Evolutionary conservation across 2,888 invertebrate genomes (phyloP).

Genomic region (Dasypolia templi): DNA sequence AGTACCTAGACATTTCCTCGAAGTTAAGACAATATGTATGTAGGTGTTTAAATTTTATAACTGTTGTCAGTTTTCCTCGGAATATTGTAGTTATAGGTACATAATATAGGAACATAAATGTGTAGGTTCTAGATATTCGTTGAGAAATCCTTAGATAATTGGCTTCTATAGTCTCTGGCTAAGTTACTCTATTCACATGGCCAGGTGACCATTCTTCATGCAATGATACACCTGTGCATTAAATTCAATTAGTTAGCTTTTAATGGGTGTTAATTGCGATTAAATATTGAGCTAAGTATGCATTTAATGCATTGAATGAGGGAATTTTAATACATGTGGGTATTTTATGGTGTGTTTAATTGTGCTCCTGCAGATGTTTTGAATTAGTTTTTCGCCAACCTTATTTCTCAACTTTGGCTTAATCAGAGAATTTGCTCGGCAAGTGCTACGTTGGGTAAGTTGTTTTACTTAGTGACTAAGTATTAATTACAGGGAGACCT

Average conservation of each 20-base stretch:
- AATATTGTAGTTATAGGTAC: background rate
- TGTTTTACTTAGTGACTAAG: background rate
- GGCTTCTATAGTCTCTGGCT: too few species aligned
- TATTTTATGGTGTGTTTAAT: background rate
- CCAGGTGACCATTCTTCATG: too few species aligned
- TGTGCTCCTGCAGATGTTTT: background rate
- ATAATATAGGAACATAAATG: background rate
- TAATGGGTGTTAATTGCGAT: background rate
- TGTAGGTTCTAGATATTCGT: background rate
- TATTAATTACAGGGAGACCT: too few species aligned
- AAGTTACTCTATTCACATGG: too few species aligned
- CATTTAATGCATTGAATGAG: background rate
- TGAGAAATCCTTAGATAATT: background rate
- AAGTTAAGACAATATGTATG: background rate
- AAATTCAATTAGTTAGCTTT: background rate
- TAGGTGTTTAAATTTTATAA: background rate
- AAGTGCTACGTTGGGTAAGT: background rate
- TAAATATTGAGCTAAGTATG: background rate
- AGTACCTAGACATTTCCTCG: constrained; percentile 1
- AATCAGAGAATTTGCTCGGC: background rate
- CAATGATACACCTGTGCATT: background rate
- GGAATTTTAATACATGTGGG: background rate
- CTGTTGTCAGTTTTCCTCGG: background rate
- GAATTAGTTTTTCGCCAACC: background rate
- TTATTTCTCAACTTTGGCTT: background rate